Evolutionary conservation across 2,888 invertebrate species (phyloP).

Genomic region (Cephus rjabovi): DNA sequence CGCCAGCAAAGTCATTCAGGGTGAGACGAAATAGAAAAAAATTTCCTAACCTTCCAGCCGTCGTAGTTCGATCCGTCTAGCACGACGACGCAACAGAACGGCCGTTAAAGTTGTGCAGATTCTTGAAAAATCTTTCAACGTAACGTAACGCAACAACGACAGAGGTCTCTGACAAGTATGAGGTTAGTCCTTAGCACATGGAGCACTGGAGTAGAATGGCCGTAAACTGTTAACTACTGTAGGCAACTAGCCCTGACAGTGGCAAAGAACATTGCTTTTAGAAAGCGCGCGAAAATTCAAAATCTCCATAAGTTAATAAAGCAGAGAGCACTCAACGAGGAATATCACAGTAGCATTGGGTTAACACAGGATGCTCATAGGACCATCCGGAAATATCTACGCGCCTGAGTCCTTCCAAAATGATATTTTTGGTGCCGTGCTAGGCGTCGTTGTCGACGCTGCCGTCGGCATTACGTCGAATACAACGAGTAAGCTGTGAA

Average conservation of each 20-base stretch:
- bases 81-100: background rate
- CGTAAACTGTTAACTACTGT: background rate
- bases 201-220: background rate
- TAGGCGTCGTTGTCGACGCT: background rate
- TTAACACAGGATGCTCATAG: background rate
- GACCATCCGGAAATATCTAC: background rate
- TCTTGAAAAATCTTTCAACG: background rate
- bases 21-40: background rate
- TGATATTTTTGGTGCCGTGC: background rate
- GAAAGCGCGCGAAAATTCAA: background rate
- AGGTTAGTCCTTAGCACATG: background rate
- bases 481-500: background rate
- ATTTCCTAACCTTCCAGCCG: background rate
- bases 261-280: too few species aligned
- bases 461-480: background rate
- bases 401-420: background rate
- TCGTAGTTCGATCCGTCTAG: background rate
- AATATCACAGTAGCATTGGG: background rate
- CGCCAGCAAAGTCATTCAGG: background rate
- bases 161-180: background rate
- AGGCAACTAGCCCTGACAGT: background rate
- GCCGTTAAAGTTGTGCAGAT: background rate
- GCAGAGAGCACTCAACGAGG: background rate
- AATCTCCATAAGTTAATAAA: background rate
- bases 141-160: background rate